phyloP scores from a whole-genome alignment of 2,113 vertebrate genomes.

The Progne subis region DNA sequence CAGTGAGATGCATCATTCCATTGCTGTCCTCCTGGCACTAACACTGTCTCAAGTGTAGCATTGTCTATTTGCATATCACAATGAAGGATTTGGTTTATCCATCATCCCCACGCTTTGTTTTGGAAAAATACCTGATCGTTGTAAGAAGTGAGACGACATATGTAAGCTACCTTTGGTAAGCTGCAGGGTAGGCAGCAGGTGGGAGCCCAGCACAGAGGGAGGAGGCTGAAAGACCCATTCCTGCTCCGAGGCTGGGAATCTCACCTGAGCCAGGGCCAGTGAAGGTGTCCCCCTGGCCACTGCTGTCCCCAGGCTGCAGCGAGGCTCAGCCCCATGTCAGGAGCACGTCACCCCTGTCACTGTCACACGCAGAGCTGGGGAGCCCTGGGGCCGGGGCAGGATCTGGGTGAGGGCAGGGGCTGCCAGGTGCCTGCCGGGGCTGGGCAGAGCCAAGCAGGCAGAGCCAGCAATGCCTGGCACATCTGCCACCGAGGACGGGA shows the following conservation, averaged over 20 bases:
- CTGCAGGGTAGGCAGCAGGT: neutral
- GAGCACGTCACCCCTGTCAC: neutral
- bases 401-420: neutral
- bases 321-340: neutral
- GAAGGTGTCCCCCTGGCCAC: rapidly evolving
- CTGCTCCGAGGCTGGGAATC: neutral
- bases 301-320: rapidly evolving
- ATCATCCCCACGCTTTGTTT: neutral
- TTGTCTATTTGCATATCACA: neutral
- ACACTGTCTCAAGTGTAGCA: neutral
- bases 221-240: neutral
- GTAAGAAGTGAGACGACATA: neutral
- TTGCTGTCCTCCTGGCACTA: neutral
- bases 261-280: neutral
- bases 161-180: neutral
- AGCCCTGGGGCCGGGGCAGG: neutral
- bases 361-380: neutral
- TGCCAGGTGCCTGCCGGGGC: rapidly evolving
- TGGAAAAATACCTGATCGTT: neutral
- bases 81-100: neutral
- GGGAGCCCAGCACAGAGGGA: neutral
- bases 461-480: neutral
- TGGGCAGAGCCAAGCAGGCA: rapidly evolving
- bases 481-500: rapidly evolving
- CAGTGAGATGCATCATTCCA: neutral